A percentile compares a stretch with the other conserved stretches of the same genome.
phyloP scores from a whole-genome alignment of 2,113 vertebrate genomes.

The Semnopithecus entellus region DNA sequence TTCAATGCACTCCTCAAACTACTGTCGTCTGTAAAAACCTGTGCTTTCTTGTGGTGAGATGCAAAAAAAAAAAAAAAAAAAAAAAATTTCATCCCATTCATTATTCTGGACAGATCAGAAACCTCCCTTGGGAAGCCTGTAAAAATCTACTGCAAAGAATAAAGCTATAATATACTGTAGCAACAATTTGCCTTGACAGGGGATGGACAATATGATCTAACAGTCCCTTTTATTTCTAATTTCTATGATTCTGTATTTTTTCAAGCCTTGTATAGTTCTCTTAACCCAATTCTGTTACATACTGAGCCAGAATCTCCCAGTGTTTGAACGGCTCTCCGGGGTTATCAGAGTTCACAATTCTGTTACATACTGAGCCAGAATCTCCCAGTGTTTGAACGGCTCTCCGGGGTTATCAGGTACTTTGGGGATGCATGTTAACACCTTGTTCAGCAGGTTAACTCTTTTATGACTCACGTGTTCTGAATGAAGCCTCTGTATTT shows the following conservation, averaged over 20 bases:
- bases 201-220: conserved; percentile 71
- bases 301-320: conserved; percentile 33
- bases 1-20: conserved; percentile 19
- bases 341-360: conserved; percentile 7
- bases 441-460: conserved; percentile 29
- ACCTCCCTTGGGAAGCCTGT: conserved; percentile 65
- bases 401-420: not conserved
- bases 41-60: conserved; percentile 71
- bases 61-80: conserved; percentile 4
- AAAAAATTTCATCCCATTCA: conserved; percentile 61
- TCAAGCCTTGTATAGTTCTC: conserved; percentile 59
- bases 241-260: conserved; percentile 61
- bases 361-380: conserved; percentile 49
- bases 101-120: conserved; percentile 73
- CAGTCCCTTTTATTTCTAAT: conserved; percentile 72
- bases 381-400: not conserved
- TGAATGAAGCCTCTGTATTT: not conserved
- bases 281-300: conserved; percentile 62
- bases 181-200: conserved; percentile 70
- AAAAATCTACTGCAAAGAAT: conserved; percentile 77
- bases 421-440: not conserved
- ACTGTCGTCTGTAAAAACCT: conserved; percentile 64
- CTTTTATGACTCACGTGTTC: not conserved
- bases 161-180: conserved; percentile 74
- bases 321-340: not conserved